phyloP scores from a whole-genome alignment of 2,113 vertebrate genomes.

The Larimichthys crocea region DNA sequence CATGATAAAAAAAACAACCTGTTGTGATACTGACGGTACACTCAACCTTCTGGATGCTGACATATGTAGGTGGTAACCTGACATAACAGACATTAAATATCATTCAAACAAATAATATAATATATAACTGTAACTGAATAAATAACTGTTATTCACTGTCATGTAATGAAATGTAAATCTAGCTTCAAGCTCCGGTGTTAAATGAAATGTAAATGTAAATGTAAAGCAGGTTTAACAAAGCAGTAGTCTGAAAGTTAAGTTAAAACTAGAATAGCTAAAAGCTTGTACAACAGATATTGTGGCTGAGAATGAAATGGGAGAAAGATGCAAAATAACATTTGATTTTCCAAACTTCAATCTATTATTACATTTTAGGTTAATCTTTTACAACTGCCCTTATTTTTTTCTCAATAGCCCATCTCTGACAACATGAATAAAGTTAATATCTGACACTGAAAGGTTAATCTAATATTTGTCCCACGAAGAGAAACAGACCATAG shows the following conservation, averaged over 20 bases:
- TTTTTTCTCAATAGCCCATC: too few relatives aligned
- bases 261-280: neutral
- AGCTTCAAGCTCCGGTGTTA: neutral
- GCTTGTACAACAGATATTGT: neutral
- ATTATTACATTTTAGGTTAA: neutral
- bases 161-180: neutral
- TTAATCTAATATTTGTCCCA: too few relatives aligned
- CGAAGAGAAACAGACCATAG: too few relatives aligned
- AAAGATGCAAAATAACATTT: neutral
- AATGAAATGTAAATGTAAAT: neutral
- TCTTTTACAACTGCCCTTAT: too few relatives aligned
- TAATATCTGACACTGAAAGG: too few relatives aligned
- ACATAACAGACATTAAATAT: neutral
- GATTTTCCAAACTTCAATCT: neutral
- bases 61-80: constrained; percentile 4
- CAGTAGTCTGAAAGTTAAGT: neutral
- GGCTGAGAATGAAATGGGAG: neutral
- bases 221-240: neutral
- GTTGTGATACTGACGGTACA: neutral
- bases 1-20: neutral
- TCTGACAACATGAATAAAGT: too few relatives aligned
- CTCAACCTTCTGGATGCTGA: neutral
- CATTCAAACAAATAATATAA: neutral
- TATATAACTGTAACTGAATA: rapidly evolving
- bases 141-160: neutral